Base-by-base conservation (phyloP, 2,113 vertebrate genomes). In the Camelus bactrianus region DNA sequence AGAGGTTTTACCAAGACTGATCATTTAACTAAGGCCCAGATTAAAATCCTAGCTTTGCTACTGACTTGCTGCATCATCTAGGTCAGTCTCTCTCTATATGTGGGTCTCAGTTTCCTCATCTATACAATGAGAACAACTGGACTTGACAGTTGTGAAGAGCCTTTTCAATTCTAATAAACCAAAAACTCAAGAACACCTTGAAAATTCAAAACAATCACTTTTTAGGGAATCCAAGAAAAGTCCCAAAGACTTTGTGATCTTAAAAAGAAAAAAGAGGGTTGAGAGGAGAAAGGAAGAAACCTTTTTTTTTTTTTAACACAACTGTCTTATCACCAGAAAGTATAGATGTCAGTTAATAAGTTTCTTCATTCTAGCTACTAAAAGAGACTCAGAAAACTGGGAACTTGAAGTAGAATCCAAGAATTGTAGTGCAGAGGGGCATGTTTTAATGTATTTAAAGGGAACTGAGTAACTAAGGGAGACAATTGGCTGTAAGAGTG, bases 401-500 rank as follows among this genome's bases (percentile, higher is more conserved):
- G 82, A 93, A 93, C 30, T 82, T 93, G 48, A 96, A 94, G n/a
- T 48, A 95, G 19, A 96, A 73, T 89, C 35, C 52, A 83, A 95
- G 62, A 97, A 91, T 26, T 28, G 32, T 48, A 3, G 20, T 30
- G 9, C 15, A 60, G 50, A 38, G 35, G 58, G 64, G 48, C 65
- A 85, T 91, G 72, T 94, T 92, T 83, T 84, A 96, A 96, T 38
- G 90, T 48, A 94, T 62, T 93, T 93, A 96, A 79, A 32, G 46
- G 19, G 86, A 85, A 28, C 20, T 96, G 52, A 19, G 70, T 91
- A 19, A 87, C 54, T 80, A 75, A 52, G 17, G 38, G 28, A 96
- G 79, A 90, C n/a, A 96, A 77, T 6, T 69, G 82, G 20, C 60
- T 94, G 35, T 65, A 96, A 95, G 94, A 94, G 48, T 94, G 22